Percentiles rank a stretch among this genome's conserved stretches.
These are phyloP conservation scores for Onychostoma macrolepis DNA, from an alignment of 2,113 vertebrate genomes.

Conservation along the genomic window DNA sequence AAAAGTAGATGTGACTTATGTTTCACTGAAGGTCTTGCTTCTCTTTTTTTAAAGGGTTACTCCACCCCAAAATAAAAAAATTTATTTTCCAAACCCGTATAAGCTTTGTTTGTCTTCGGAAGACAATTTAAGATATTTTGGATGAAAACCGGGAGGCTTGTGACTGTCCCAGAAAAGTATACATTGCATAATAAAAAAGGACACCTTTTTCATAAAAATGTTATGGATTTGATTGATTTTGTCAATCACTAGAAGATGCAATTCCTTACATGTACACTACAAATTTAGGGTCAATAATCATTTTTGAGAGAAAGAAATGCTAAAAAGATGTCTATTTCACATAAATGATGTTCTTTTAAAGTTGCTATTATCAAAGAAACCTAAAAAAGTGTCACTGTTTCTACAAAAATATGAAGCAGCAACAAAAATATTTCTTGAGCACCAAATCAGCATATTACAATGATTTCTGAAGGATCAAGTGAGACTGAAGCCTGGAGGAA, in stretches of 20 bases:
- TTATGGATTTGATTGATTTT: neutral
- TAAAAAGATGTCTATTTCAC: neutral
- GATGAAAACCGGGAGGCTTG: too few relatives aligned
- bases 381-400: neutral
- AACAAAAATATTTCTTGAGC: neutral
- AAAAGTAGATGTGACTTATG: neutral
- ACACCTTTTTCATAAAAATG: too few relatives aligned
- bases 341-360: neutral
- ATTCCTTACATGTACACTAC: neutral
- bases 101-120: too few relatives aligned
- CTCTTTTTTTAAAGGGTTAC: neutral
- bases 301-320: neutral
- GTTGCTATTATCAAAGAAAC: neutral
- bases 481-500: neutral
- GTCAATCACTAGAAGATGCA: neutral
- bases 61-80: too few relatives aligned
- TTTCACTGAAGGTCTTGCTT: neutral
- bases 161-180: too few relatives aligned
- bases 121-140: too few relatives aligned
- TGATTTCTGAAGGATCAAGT: neutral
- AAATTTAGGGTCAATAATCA: too few relatives aligned
- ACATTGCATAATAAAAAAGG: neutral
- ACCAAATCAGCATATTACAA: neutral
- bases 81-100: too few relatives aligned
- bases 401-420: neutral